phyloP scores from a whole-genome alignment of 2,888 invertebrate species.

The Capitulum mitella region DNA sequence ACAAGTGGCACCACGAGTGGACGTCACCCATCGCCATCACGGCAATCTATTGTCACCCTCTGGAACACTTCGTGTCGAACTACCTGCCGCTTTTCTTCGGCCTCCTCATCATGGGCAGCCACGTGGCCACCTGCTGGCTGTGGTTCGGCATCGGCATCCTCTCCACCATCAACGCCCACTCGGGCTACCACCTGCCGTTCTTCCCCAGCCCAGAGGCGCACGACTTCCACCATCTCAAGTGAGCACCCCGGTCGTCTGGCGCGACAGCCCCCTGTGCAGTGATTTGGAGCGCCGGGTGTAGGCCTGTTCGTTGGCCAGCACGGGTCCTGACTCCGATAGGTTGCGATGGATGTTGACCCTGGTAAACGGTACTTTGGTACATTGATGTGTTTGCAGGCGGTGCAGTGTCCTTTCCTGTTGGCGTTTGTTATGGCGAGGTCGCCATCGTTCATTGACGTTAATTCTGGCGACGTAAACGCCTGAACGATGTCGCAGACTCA shows the following conservation, averaged over 20 bases:
- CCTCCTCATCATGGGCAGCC: conserved; percentile 56
- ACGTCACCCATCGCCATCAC: conserved; percentile 77
- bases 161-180: conserved; percentile 71
- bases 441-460: too few species aligned
- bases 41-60: conserved; percentile 70
- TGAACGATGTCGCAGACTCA: too few species aligned
- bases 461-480: too few species aligned
- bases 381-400: too few species aligned
- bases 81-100: conserved; percentile 63
- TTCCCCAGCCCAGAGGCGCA: conserved; percentile 78
- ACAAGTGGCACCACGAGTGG: conserved; percentile 83
- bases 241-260: conserved; percentile 39
- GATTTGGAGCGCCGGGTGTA: too few species aligned
- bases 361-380: too few species aligned
- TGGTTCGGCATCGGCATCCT: conserved; percentile 72
- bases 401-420: too few species aligned
- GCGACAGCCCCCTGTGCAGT: too few species aligned
- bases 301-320: too few species aligned
- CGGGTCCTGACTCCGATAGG: too few species aligned
- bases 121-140: conserved; percentile 64
- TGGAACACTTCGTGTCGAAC: conserved; percentile 67
- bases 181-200: conserved; percentile 77
- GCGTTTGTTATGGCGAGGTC: too few species aligned
- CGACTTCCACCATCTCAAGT: conserved; percentile 81
- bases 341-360: too few species aligned